Conservation (phyloP, 2,888 invertebrate species). For the Drosophila gaucha region DNA sequence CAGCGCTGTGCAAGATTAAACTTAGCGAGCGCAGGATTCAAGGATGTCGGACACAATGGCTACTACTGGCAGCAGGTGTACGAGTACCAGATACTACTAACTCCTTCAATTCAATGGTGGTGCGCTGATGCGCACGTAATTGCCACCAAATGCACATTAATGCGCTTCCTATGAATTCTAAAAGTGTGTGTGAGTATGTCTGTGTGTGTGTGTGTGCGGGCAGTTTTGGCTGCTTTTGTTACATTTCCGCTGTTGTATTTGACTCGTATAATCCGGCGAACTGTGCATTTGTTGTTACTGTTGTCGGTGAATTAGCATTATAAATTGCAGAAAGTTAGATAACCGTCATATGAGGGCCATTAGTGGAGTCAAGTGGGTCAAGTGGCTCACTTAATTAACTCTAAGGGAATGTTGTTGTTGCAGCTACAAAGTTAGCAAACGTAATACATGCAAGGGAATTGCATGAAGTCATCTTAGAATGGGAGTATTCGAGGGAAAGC, state of each 20-base stretch:
- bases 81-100: conserved; percentile 21
- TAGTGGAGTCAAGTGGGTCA: too few relatives aligned
- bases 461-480: conserved; percentile 1
- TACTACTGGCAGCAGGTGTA: conserved; percentile 22
- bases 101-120: conserved; percentile 27
- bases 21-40: not conserved
- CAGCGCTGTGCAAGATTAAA: conserved; percentile 7
- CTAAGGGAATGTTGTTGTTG: conserved; percentile 34
- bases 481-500: not conserved
- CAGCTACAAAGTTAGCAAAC: not conserved
- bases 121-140: conserved; percentile 60
- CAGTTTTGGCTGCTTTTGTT: conserved; percentile 53
- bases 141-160: conserved; percentile 63
- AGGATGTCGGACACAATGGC: conserved; percentile 5
- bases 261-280: conserved; percentile 47
- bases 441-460: conserved; percentile 1
- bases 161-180: conserved; percentile 14
- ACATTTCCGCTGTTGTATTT: conserved; percentile 59
- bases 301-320: conserved; percentile 61
- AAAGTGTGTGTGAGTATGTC: not conserved
- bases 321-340: conserved; percentile 62
- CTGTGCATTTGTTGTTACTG: conserved; percentile 35
- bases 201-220: conserved; percentile 1
- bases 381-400: conserved; percentile 56
- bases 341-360: conserved; percentile 18